Evolutionary conservation across 2,888 invertebrate species (phyloP), one percentile per base, ranked within the genome.

Genomic region (Drosophila monieri): DNA sequence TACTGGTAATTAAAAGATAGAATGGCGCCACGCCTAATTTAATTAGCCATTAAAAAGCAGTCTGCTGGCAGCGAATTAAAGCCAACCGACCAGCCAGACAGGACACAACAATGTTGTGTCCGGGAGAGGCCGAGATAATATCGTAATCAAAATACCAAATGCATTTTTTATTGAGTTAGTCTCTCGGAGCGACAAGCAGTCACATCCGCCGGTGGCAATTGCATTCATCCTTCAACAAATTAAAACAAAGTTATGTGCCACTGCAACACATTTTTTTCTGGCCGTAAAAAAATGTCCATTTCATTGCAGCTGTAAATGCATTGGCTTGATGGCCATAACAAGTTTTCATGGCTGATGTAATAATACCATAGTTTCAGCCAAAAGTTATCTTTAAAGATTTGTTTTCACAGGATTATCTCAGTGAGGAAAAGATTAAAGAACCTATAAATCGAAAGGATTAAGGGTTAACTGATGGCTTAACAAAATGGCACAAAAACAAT

Each of bases 121-220:
- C 59, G 39, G n/a, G 55, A 14, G 6, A 12, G 23, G 39, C 39
- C 47, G 18, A 67, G 77, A 70, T 85, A 77, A 83, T 74, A 66
- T 71, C 37, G 71, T 77, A 83, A 85, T 81, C 76, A 83, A 85
- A 85, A 71, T 73, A 67, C 72, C 62, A 80, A 83, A 80, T 74
- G 69, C 75, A 68, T 72, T 83, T 71, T 80, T 85, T 80, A 80
- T 83, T 77, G 77, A 74, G 79, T 83, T 80, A 68, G 69, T 61
- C 69, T 53, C 65, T 51, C 65, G 37, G 47, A 48, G 15, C 10
- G 14, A 32, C 27, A 32, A 9, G 10, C 51, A 14, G n/a, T 15
- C 49, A 8, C 35, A 41, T 67, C 59, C 37, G 48, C 56, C 71
- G 49, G 61, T 61, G 64, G 69, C 62, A 71, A 76, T 76, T 55